phyloP scores from a whole-genome alignment of 2,797 vertebrate genomes.

The Melanotaenia nigrans region DNA sequence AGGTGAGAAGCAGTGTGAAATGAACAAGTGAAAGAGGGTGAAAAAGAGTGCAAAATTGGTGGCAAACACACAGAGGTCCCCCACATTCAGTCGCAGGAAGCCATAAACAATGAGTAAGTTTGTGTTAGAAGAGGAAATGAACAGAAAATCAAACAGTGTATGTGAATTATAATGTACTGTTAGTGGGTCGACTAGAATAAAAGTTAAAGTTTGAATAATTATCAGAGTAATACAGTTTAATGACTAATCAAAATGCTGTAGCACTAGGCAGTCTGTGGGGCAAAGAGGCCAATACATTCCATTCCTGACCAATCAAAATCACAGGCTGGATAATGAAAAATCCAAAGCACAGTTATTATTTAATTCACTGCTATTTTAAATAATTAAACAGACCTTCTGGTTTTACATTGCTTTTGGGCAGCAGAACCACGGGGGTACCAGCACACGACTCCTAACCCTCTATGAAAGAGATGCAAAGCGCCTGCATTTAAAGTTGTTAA shows the following conservation, averaged over 20 bases:
- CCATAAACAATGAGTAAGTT: slow-evolving; percentile 57
- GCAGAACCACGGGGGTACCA: slow-evolving; percentile 24
- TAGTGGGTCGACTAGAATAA: slow-evolving; percentile 11
- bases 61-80: slow-evolving; percentile 27
- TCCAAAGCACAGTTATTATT: slow-evolving; percentile 50
- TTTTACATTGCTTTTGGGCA: slow-evolving; percentile 45
- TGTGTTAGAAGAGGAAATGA: slow-evolving; percentile 27
- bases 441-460: slow-evolving; percentile 50
- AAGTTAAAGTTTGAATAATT: slow-evolving; percentile 64
- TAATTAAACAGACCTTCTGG: slow-evolving; percentile 57
- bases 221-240: slow-evolving; percentile 55
- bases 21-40: slow-evolving; percentile 41
- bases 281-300: slow-evolving; percentile 44
- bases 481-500: slow-evolving; percentile 68
- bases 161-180: slow-evolving; percentile 31
- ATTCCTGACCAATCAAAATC: slow-evolving; percentile 51
- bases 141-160: slow-evolving; percentile 23
- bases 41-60: slow-evolving; percentile 19
- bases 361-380: slow-evolving; percentile 61
- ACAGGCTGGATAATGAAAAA: slow-evolving; percentile 46
- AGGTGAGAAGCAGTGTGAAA: slow-evolving; percentile 51
- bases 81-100: slow-evolving; percentile 60
- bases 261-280: slow-evolving; percentile 26
- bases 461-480: slow-evolving; percentile 57
- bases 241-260: slow-evolving; percentile 59